Evolutionary conservation across 2,888 invertebrate genomes (phyloP), one percentile per base, ranked within the genome.

Genomic region (Drosophila mayaguana): DNA sequence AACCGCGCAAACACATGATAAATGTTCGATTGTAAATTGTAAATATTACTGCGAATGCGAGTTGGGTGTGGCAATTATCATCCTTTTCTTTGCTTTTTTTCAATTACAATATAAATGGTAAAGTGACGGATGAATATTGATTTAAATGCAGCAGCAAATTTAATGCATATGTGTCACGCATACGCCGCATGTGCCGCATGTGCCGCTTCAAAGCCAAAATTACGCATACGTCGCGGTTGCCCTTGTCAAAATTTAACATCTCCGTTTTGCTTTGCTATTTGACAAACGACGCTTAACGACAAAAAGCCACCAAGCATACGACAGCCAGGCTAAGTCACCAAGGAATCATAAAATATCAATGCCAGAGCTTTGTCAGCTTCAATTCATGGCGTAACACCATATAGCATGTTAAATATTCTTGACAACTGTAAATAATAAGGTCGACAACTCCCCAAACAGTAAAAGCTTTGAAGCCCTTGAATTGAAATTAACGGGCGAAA

Each of bases 271-370:
- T 38, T 28, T 34, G 11, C 14, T 36, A 7, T 14, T 45, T 45
- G 71, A 69, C 70, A 86, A 83, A 67, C 57, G 77, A 50, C 69
- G 65, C 86, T 80, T 72, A 80, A 66, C 70, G 77, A 51, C 70
- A 55, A 54, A 74, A 76, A 80, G 87, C 54, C 63, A 42, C 25
- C 38, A 43, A 48, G 50, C 40, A 14, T 46, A 38, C 53, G 11
- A 67, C 48, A 22, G 18, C 22, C 8, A 16, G 22, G 18, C 46
- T 40, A 38, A 56, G 51, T 63, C 80, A 60, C 76, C 32, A 34
- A 63, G 76, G 76, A 48, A 79, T 69, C 80, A 79, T 77, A 79
- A 74, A 77, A 79, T 75, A 63, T 60, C 59, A 65, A 69, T 54
- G 50, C 51, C n/a, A 12, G 14, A 42, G 54, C 57, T 48, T 68